Evolutionary conservation across 2,888 invertebrate genomes (phyloP), one percentile per base, ranked within the genome.

Genomic region (Meandrusa payeni): DNA sequence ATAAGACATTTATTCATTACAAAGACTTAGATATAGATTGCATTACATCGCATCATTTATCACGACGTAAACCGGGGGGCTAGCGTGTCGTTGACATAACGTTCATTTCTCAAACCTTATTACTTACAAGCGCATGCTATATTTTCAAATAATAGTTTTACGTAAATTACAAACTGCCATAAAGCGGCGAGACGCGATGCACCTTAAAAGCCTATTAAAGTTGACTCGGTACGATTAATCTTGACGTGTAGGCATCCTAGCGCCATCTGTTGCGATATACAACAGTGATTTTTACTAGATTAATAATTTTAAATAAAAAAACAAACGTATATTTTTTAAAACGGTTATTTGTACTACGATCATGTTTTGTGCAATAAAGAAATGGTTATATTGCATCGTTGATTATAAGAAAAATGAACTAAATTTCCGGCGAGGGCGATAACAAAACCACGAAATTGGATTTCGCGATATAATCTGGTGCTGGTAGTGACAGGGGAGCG

Each of bases 381-480:
- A 3, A 27, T 36, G 37, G 32, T 32, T 37, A 29, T 34, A 46
- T 42, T 41, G 55, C 52, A 54, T 50, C 50, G 57, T 56, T 54
- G 55, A 61, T 72, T 69, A 69, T 67, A 61, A 69, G 59, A 69
- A 61, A 60, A 73, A 77, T 76, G 70, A 76, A 74, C 74, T 71
- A 67, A 78, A 79, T 81, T 79, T 75, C 73, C 76, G 68, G 64
- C 56, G 59, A 64, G 60, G 54, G 66, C 78, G 83, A 86, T 83
- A 83, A 80, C 79, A 77, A 81, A 83, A 82, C 83, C 81, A 76
- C 85, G 78, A 83, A 86, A 87, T 87, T 87, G 86, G 85, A 85
- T 87, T 87, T 73, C 61, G 67, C 78, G 86, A 87, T 87, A 79
- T 76, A 80, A 87, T 87, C 86, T 80, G 59, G 61, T 63, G 57